Base-by-base conservation (phyloP, 1,140 invertebrate species). In the Leptopilina boulardi region DNA sequence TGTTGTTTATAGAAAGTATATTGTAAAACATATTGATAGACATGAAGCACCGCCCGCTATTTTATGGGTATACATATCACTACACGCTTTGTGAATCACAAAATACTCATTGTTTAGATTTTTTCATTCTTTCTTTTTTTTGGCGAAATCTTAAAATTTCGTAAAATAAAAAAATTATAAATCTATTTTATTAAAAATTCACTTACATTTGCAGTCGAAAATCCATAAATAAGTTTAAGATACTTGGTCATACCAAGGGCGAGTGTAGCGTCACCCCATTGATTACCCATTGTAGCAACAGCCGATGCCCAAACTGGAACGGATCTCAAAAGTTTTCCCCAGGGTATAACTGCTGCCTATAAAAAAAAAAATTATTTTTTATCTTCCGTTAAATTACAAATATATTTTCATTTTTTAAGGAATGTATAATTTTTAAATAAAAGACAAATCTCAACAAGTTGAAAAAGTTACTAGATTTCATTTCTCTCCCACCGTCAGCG, bases 271-370 rank as follows among this genome's bases (percentile, higher is more conserved):
- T 93, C 92, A 9, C 92, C 93, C 92, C 93, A 93, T 88, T 93
- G 92, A 79, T 92, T 93, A 0, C 93, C 93, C 87, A 93, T 91
- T 1, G 92, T 93, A 3, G 92, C 92, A 1, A 93, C 90, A 3
- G 92, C 92, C 41, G 92, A 93, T 73, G 92, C 91, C 93, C 93
- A 93, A 10, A 93, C 92, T 2, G 93, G 92, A 83, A 92, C 92
- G 2, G 93, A 93, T 75, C 91, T 86, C 41, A 93, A 77, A 15
- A 93, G 82, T 73, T 91, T 90, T 77, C 92, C 90, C 92, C 92
- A 93, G n/a, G 93, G 92, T 79, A 93, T 90, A 47, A 90, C 89
- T 26, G 89, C 89, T 8, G 88, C 89, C 89, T 90, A 26, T 77
- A 79, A 26, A 19, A 54, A 26, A 21, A 18, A 15, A 44, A 66